Evolutionary conservation across 1,140 invertebrate genomes (phyloP), one percentile per base, ranked within the genome.

Genomic region (Metaphire vulgaris): DNA sequence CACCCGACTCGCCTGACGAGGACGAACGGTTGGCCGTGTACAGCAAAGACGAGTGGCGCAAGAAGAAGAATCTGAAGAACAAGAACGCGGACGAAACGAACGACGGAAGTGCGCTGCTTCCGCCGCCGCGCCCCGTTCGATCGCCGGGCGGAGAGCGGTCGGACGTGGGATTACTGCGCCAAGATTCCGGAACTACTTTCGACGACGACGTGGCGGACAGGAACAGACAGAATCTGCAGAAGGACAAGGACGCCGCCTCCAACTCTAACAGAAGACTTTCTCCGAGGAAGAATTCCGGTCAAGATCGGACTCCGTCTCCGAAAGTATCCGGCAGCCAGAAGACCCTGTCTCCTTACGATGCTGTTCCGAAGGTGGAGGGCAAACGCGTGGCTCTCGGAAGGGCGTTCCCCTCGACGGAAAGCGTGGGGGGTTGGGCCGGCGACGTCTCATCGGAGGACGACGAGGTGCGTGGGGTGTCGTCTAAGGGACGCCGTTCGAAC

Each of bases 111-210:
- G 14, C 28, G 12, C 15, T 12, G 12, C 21, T 29, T n/a, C 14
- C 70, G 32, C 41, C 41, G 41, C 21, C n/a, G 14, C 12, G 26
- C 6, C 14, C 32, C 70, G 15, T 72, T 29, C 70, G 70, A 12
- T 21, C 33, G 14, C n/a, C n/a, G n/a, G 21, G 41, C 41, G 41
- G 41, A 72, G 32, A 32, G 12, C 12, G 14, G 32, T 21, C 28
- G 14, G 31, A 81, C 79, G 72, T 78, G 77, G 29, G 80, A 2
- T 83, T 83, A 72, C 81, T 81, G 74, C 74, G 81, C n/a, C 83
- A 83, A 28, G 83, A 81, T 30, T 84, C 83, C n/a, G 83, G 83
- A 15, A 83, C 83, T 76, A 64, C 66, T 34, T 80, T 66, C 72
- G 78, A 32, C 65, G 74, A n/a, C 33, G 66, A 15, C 75, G 76